Percentiles rank a stretch among this genome's conserved stretches.
These are phyloP conservation scores for Cataglyphis altisquamis DNA, from an alignment of 2,888 invertebrate species.

Conservation along the genomic window DNA sequence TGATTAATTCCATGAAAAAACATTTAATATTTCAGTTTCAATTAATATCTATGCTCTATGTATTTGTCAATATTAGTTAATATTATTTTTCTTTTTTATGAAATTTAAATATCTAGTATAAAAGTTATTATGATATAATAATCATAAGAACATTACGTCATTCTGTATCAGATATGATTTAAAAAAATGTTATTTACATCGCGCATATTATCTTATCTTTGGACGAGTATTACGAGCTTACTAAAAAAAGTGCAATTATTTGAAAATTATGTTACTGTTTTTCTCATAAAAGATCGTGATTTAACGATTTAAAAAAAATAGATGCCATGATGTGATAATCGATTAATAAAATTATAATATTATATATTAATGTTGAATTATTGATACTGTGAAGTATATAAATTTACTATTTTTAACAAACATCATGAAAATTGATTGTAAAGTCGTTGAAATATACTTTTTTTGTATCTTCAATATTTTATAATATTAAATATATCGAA, in stretches of 20 bases:
- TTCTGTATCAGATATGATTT: not conserved
- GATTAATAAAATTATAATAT: conserved; percentile 11
- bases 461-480: not conserved
- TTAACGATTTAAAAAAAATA: not conserved
- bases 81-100: not conserved
- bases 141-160: not conserved
- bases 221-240: not conserved
- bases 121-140: not conserved
- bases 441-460: not conserved
- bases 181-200: not conserved
- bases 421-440: conserved; percentile 16
- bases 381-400: not conserved
- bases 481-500: not conserved
- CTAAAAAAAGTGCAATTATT: conserved; percentile 5
- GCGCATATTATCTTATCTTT: conserved; percentile 40
- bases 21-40: not conserved
- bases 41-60: not conserved
- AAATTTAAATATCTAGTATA: not conserved
- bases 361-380: not conserved
- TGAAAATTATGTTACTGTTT: not conserved
- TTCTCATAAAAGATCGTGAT: not conserved
- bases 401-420: not conserved
- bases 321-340: not conserved
- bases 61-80: not conserved
- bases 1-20: not conserved